Conservation (phyloP, 2,797 vertebrate species). For the Cyprinodon diabolis region DNA sequence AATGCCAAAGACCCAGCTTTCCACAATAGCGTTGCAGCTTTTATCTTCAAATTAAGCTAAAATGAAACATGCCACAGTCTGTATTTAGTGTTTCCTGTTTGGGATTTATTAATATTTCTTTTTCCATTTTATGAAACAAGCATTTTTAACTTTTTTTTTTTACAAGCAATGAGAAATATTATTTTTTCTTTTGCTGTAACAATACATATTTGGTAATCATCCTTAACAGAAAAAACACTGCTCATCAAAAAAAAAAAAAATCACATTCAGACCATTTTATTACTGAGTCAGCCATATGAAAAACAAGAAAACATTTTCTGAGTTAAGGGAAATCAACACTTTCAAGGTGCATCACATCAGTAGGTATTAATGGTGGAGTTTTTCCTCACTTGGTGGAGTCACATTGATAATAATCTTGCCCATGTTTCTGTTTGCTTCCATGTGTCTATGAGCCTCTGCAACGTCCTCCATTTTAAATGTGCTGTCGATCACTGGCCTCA, state of each 20-base stretch:
- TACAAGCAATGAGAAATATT: no score
- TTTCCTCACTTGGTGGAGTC: constrained; percentile 24
- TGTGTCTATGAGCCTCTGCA: constrained; percentile 80
- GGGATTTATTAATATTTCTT: not conserved
- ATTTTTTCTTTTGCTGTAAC: not conserved
- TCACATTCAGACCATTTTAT: constrained; percentile 10
- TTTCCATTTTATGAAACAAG: not conserved
- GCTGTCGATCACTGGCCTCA: constrained; percentile 82
- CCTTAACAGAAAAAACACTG: not conserved
- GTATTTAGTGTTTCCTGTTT: not conserved
- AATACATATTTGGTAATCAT: not conserved
- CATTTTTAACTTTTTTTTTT: not conserved
- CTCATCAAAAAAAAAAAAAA: not conserved
- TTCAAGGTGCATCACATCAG: not conserved
- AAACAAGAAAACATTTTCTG: not conserved
- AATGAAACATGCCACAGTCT: not conserved
- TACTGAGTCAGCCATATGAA: not conserved
- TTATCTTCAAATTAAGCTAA: not conserved
- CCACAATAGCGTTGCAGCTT: not conserved
- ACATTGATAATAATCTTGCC: constrained; percentile 86
- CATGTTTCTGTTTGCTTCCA: constrained; percentile 85
- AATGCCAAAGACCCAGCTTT: not conserved
- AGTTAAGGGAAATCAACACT: not conserved
- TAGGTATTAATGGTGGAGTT: constrained; percentile 6
- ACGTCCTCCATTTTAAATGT: constrained; percentile 76